phyloP scores from a whole-genome alignment of 2,797 vertebrate species.

The Passerculus sandwichensis region DNA sequence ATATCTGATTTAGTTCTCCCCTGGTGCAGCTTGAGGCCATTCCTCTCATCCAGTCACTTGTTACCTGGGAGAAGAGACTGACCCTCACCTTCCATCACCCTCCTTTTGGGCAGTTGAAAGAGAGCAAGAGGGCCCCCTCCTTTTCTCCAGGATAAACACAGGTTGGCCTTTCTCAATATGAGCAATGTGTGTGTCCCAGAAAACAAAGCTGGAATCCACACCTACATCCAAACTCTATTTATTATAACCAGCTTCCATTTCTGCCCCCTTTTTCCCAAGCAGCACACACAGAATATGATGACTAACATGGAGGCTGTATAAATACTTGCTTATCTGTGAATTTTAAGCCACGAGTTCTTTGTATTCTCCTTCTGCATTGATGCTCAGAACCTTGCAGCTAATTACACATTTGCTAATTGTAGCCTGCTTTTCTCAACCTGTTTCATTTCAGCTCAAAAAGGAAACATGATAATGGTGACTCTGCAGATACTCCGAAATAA shows the following conservation, averaged over 20 bases:
- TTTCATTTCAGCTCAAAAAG: slow-evolving; percentile 6
- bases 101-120: neutral
- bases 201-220: neutral
- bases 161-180: neutral
- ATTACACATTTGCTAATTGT: neutral
- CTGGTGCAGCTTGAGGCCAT: too few species aligned
- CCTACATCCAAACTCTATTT: neutral
- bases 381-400: neutral
- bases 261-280: neutral
- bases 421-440: neutral
- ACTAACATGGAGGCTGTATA: neutral
- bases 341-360: neutral
- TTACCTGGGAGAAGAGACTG: neutral
- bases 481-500: neutral
- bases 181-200: fast-evolving
- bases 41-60: neutral
- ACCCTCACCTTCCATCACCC: too few species aligned
- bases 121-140: neutral
- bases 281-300: neutral
- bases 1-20: neutral
- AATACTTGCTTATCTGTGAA: neutral
- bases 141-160: neutral
- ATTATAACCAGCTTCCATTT: neutral
- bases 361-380: neutral
- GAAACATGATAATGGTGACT: neutral